These are phyloP conservation scores for Ispidina picta DNA, from an alignment of 2,797 vertebrate genomes.

Conservation along the genomic window DNA sequence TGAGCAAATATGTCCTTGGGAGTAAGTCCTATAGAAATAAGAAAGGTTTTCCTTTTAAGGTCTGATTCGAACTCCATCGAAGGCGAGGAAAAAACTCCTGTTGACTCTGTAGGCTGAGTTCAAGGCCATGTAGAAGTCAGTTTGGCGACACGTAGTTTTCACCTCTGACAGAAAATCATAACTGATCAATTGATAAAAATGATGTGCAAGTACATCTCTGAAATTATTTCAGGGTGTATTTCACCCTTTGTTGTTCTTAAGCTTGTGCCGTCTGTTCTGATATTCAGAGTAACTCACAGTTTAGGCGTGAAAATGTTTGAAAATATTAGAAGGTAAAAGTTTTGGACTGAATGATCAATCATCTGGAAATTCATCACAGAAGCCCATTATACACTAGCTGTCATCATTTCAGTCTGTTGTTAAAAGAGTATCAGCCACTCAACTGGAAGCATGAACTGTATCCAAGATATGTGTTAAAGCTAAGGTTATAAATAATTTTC, in stretches of 20 bases:
- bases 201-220: neutral
- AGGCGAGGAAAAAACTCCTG: neutral
- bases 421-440: constrained; percentile 40
- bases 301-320: constrained; percentile 14
- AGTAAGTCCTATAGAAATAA: neutral
- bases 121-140: neutral
- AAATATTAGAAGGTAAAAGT: constrained; percentile 26
- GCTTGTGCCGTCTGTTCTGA: neutral
- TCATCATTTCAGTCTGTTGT: constrained; percentile 34
- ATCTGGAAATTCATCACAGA: constrained; percentile 23
- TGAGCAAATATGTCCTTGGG: neutral
- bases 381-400: constrained; percentile 35
- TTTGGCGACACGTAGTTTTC: neutral
- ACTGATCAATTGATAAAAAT: neutral
- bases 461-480: constrained; percentile 32
- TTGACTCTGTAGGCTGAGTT: neutral
- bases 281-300: neutral
- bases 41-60: constrained; percentile 32
- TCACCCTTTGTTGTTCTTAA: neutral
- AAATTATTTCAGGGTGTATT: neutral
- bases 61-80: neutral
- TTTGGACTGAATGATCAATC: neutral
- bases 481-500: constrained; percentile 36
- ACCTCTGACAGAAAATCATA: neutral
- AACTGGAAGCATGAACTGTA: constrained; percentile 18